These are phyloP conservation scores for Gymnothorax javanicus DNA, from an alignment of 2,797 vertebrate genomes.

Conservation along the genomic window DNA sequence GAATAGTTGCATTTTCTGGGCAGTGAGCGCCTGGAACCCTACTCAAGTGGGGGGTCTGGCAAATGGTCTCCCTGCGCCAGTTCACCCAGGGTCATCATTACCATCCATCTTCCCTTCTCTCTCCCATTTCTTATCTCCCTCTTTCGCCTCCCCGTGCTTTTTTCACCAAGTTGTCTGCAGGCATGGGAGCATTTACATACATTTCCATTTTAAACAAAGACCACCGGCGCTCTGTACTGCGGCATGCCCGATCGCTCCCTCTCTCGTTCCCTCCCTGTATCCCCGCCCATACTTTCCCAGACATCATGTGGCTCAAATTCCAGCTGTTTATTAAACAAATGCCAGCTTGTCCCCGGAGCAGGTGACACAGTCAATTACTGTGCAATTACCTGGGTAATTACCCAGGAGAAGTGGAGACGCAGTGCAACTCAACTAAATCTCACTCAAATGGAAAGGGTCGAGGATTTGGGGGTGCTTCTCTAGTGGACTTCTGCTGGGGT, in stretches of 20 bases:
- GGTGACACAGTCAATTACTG: conserved; percentile 75
- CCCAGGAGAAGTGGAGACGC: conserved; percentile 36
- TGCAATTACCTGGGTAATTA: conserved; percentile 67
- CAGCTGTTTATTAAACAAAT: conserved; percentile 66
- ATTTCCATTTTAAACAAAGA: conserved; percentile 56
- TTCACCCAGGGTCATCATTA: conserved; percentile 22
- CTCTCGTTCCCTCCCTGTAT: conserved; percentile 21
- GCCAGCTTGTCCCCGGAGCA: conserved; percentile 50
- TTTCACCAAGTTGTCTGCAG: conserved; percentile 41
- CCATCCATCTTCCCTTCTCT: conserved; percentile 34
- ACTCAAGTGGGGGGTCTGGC: too few relatives aligned
- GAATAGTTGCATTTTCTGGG: too few relatives aligned
- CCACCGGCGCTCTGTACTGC: background rate
- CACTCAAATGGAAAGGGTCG: background rate
- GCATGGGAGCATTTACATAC: conserved; percentile 48
- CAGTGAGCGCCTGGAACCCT: too few relatives aligned
- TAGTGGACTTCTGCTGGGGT: background rate
- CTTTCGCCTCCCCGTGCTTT: conserved; percentile 36
- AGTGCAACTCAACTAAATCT: too few relatives aligned
- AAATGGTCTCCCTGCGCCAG: too few relatives aligned
- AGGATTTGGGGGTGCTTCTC: background rate
- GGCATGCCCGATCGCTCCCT: background rate
- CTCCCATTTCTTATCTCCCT: conserved; percentile 36
- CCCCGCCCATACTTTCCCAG: conserved; percentile 4
- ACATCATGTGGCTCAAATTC: conserved; percentile 48